Evolutionary conservation across 1,140 invertebrate genomes (phyloP).

Genomic region (Cepaea nemoralis): DNA sequence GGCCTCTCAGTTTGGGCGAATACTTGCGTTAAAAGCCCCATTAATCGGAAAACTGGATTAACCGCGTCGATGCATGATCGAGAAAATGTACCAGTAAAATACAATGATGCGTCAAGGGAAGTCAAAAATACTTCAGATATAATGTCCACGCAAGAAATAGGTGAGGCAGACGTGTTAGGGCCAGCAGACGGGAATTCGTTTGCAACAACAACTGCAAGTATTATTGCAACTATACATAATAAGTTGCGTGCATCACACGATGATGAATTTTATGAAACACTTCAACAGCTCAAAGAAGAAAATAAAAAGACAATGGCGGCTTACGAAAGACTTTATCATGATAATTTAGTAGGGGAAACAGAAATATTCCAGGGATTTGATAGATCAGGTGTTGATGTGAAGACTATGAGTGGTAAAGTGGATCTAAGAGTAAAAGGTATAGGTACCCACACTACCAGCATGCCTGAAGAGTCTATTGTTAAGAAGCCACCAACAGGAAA

Average conservation of each 20-base stretch:
- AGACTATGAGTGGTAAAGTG: background rate
- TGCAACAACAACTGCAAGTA: too few species aligned
- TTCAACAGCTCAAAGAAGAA: constrained; percentile 66
- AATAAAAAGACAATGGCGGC: constrained; percentile 68
- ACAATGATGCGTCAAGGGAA: constrained; percentile 30
- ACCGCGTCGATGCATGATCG: constrained; percentile 48
- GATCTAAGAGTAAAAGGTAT: constrained; percentile 10
- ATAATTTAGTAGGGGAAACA: constrained; percentile 56
- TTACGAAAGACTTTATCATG: constrained; percentile 67
- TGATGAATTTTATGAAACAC: constrained; percentile 68
- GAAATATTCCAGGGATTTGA: background rate
- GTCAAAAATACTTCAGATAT: background rate
- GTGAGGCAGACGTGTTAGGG: background rate
- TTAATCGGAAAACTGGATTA: constrained; percentile 63
- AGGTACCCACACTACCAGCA: constrained; percentile 6
- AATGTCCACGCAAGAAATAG: background rate
- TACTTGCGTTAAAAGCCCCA: constrained; percentile 65
- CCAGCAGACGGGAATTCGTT: background rate
- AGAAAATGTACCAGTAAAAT: constrained; percentile 30
- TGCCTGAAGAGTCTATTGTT: constrained; percentile 9
- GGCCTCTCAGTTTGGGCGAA: constrained; percentile 65
- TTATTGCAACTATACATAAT: too few species aligned
- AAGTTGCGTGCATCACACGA: constrained; percentile 55
- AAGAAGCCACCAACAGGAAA: constrained; percentile 37
- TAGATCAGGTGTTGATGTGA: constrained; percentile 27